Base-by-base conservation (phyloP, 1,140 invertebrate species). In the Meloidogyne exigua region DNA sequence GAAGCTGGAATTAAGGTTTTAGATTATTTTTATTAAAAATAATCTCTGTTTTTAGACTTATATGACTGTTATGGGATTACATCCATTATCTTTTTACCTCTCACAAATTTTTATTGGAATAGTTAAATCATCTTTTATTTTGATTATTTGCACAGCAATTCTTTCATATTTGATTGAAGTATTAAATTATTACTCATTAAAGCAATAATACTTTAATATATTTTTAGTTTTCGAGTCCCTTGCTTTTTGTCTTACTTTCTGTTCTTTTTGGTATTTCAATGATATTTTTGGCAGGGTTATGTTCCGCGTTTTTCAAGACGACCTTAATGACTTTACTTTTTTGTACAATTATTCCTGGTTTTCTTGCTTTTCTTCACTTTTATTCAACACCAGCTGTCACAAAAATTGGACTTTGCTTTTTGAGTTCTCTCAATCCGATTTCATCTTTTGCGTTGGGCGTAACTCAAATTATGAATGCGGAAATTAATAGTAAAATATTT, bases 1-100 rank as follows among this genome's bases (percentile, higher is more conserved):
- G 81, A 82, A 32, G 79, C 82, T 44, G 83, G 83, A 26, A 82
- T 82, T 23, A 84, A 84, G 77, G 80, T 82, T 23, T 28, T 62
- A 25, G 5, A 49, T 23, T 21, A 36, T 26, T 10, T 67, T 66
- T 15, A 10, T 10, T 62, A 44, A 15, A 75, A 57, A 5, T 32
- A 12, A 13, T 23, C n/a, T n/a, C n/a, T n/a, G 15, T 10, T n/a
- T 82, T 66, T 67, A 80, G 74, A 84, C 81, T 23, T 84, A 84
- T 57, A 82, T 82, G 82, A 67, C 83, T 65, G 82, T 84, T 12
- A 82, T 82, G 81, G 81, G 81, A 23, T 65, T 82, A 26, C 57
- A 82, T 39, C 76, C 81, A 11, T 63, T 76, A 21, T 82, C 82
- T 13, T 82, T 82, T 28, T 82, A 82, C 39, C 75, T 49, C 13